phyloP scores from a whole-genome alignment of 2,888 invertebrate genomes.

The Elmis aenea region DNA sequence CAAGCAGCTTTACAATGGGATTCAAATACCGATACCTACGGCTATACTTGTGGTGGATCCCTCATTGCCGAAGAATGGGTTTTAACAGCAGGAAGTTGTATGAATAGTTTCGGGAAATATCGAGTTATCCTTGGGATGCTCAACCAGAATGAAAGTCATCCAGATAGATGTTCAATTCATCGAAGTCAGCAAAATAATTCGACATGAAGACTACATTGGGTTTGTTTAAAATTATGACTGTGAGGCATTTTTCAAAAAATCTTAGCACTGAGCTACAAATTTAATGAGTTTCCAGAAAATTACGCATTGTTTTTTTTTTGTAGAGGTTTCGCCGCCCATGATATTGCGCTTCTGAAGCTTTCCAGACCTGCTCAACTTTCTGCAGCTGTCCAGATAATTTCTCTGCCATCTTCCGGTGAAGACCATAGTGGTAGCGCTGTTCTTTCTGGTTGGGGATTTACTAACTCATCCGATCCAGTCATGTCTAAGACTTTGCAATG shows the following conservation, averaged over 20 bases:
- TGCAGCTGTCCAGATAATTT: conserved; percentile 37
- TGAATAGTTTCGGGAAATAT: conserved; percentile 10
- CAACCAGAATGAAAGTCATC: no score
- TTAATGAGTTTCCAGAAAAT: conserved; percentile 13
- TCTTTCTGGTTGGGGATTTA: conserved; percentile 48
- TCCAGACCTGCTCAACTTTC: conserved; percentile 32
- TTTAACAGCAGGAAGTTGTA: no score
- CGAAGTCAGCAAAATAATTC: no score
- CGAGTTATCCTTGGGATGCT: conserved; percentile 28
- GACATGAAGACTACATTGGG: no score
- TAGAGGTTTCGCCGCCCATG: conserved; percentile 39
- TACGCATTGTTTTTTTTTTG: conserved; percentile 7
- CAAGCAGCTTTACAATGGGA: no score
- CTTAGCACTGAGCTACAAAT: conserved; percentile 14
- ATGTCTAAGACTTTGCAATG: conserved; percentile 37
- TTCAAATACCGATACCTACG: no score
- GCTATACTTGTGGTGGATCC: no score
- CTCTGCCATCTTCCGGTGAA: conserved; percentile 34
- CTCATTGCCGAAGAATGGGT: no score
- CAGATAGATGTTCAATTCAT: no score
- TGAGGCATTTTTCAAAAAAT: no score
- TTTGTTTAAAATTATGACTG: no score
- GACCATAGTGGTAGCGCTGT: conserved; percentile 33
- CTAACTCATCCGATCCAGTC: conserved; percentile 8
- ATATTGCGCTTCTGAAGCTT: conserved; percentile 49